These are phyloP conservation scores for Brienomyrus longianalis DNA, from an alignment of 2,113 vertebrate genomes.

Conservation along the genomic window DNA sequence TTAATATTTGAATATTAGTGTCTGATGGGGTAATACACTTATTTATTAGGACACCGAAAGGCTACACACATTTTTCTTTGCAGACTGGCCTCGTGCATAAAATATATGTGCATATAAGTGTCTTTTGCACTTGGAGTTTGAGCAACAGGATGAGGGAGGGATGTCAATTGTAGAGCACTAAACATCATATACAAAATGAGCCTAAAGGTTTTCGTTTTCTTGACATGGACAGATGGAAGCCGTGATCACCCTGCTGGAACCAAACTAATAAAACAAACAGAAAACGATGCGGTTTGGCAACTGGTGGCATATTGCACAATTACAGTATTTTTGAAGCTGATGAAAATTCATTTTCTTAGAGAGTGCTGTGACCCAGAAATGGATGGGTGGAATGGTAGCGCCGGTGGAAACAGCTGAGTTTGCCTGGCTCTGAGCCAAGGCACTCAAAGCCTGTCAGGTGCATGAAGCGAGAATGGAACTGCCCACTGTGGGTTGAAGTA, in stretches of 20 bases:
- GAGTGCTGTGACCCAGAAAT: not conserved
- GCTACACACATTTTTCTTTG: not conserved
- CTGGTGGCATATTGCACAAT: not conserved
- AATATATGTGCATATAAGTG: not conserved
- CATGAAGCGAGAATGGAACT: not conserved
- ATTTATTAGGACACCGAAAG: not conserved
- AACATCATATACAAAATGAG: not conserved
- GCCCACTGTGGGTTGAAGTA: not conserved
- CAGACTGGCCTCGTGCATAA: not conserved
- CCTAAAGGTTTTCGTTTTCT: conserved; percentile 1
- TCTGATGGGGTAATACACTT: not conserved
- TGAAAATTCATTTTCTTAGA: not conserved
- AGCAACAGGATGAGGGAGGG: not conserved
- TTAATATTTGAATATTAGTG: not conserved
- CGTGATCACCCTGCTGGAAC: not conserved
- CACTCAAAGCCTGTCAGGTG: not conserved
- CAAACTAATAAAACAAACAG: not conserved
- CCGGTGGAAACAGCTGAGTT: not conserved
- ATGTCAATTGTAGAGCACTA: not conserved
- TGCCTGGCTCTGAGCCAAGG: not conserved
- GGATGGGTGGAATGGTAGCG: not conserved
- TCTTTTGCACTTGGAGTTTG: not conserved
- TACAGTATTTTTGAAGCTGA: not conserved
- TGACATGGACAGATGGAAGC: conserved; percentile 4
- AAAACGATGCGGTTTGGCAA: not conserved